Evolutionary conservation across 1,140 invertebrate species (phyloP).

Genomic region (Pseudomyrmex dendroicus): DNA sequence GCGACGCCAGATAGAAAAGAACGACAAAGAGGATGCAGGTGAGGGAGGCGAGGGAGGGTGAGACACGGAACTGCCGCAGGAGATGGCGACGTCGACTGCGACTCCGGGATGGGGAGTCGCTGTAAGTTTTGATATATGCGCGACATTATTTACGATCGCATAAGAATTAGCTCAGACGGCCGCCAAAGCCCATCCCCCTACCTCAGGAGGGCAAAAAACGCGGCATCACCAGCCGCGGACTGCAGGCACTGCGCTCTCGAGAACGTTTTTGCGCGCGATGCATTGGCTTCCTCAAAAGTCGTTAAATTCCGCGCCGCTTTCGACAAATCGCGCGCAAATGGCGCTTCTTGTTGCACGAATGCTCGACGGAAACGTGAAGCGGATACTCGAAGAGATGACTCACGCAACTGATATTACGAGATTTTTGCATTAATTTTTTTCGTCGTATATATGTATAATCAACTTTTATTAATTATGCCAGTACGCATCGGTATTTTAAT

Average conservation of each 20-base stretch:
- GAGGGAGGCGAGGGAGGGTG: slow-evolving; percentile 2
- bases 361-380: slow-evolving; percentile 32
- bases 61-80: slow-evolving; percentile 54
- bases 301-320: slow-evolving; percentile 64
- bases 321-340: slow-evolving; percentile 69
- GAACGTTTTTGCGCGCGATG: slow-evolving; percentile 43
- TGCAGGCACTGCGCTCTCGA: slow-evolving; percentile 52
- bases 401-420: neutral
- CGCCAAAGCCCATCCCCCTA: slow-evolving; percentile 51
- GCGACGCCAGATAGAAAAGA: slow-evolving; percentile 10
- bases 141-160: slow-evolving; percentile 82
- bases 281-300: slow-evolving; percentile 70
- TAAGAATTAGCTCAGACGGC: slow-evolving; percentile 79
- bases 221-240: slow-evolving; percentile 35
- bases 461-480: slow-evolving; percentile 23
- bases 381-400: slow-evolving; percentile 24
- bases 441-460: neutral
- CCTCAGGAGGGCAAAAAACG: slow-evolving; percentile 51
- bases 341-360: slow-evolving; percentile 54
- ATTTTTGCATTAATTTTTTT: too few relatives aligned
- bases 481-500: slow-evolving; percentile 8
- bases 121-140: slow-evolving; percentile 82
- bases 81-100: slow-evolving; percentile 57
- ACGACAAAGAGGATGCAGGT: neutral
- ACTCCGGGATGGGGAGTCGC: slow-evolving; percentile 60